These are phyloP conservation scores for Stegostoma tigrinum DNA, from an alignment of 2,113 vertebrate genomes.

Conservation along the genomic window DNA sequence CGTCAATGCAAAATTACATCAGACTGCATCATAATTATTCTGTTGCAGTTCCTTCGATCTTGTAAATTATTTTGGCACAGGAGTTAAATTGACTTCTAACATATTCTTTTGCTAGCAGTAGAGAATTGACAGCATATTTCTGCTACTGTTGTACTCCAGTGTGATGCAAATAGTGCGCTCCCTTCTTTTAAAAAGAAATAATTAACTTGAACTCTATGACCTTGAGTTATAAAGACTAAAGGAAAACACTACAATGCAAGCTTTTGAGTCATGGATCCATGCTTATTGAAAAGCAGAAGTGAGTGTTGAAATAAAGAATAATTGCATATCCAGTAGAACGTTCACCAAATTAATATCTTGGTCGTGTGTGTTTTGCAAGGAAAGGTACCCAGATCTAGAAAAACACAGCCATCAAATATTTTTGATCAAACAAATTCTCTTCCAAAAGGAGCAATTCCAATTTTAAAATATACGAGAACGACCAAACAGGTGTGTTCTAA, in stretches of 20 bases:
- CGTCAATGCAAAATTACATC: background rate
- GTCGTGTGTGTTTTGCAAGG: background rate
- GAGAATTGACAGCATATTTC: background rate
- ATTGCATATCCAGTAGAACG: background rate
- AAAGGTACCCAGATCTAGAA: background rate
- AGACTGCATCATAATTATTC: background rate
- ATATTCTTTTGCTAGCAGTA: background rate
- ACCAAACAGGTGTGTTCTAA: background rate
- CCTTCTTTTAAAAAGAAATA: background rate
- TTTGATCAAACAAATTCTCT: constrained; percentile 1
- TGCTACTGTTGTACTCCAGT: background rate
- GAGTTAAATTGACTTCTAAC: background rate
- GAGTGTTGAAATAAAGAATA: background rate
- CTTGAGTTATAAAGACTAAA: background rate
- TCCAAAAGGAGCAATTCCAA: background rate
- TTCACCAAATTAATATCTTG: constrained; percentile 18
- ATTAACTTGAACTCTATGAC: background rate
- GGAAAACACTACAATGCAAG: background rate
- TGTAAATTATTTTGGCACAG: background rate
- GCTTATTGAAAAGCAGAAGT: background rate
- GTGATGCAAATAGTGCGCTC: background rate
- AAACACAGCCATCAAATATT: background rate
- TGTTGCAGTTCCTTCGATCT: background rate
- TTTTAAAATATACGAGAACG: background rate
- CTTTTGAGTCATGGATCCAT: background rate